Conservation (phyloP, 2,797 vertebrate species). For the Delichon dasypus region DNA sequence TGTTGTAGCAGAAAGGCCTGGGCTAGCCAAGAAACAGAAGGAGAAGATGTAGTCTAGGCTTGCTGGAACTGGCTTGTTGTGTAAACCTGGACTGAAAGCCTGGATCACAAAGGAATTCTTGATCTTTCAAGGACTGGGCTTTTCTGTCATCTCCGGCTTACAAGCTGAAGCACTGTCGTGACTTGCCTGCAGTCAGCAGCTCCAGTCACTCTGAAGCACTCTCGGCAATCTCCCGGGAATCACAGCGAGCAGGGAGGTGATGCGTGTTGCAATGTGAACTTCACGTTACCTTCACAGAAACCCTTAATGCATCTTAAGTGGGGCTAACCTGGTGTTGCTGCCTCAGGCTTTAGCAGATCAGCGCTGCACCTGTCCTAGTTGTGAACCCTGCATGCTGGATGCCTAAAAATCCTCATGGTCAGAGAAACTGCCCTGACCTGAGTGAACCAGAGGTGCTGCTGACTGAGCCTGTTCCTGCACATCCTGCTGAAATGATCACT, state of each 20-base stretch:
- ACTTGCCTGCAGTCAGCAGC: neutral
- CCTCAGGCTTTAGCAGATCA: neutral
- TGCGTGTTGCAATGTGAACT: neutral
- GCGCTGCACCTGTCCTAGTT: neutral
- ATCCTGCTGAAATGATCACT: neutral
- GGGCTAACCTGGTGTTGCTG: neutral
- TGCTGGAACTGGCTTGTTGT: neutral
- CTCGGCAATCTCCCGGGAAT: neutral
- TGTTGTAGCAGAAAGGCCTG: slow-evolving; percentile 11
- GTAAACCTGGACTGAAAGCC: neutral
- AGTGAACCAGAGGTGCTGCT: neutral
- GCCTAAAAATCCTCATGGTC: neutral
- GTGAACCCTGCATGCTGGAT: neutral
- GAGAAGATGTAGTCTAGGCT: slow-evolving; percentile 17
- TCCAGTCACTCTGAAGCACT: neutral
- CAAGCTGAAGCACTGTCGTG: neutral
- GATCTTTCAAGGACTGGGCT: neutral
- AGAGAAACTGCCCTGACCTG: neutral
- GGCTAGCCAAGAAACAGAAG: neutral
- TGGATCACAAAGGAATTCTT: neutral
- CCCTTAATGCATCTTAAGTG: neutral
- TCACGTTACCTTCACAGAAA: neutral
- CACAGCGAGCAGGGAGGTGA: neutral
- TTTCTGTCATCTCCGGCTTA: neutral
- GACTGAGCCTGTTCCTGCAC: neutral